Evolutionary conservation across 1,140 invertebrate species (phyloP), one percentile per base, ranked within the genome.

Genomic region (Pseudomyrmex sp.): DNA sequence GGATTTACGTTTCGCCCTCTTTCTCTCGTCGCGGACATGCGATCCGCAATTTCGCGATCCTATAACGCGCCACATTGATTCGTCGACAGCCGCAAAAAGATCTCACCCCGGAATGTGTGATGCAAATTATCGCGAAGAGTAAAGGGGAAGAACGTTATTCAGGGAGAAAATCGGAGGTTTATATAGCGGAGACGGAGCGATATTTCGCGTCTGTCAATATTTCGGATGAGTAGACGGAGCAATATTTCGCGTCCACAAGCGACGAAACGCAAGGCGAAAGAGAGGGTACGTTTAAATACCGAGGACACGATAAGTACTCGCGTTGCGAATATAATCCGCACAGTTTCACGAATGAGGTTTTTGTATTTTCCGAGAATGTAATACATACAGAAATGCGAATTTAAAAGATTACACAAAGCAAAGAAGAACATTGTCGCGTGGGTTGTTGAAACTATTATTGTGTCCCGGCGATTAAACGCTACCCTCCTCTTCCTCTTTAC

Each of bases 1-100:
- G 88, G 90, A 84, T 70, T 52, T 86, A 91, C 90, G 65, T 69
- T 48, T 79, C 59, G 12, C 48, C 76, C 15, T 58, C 54, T 52
- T 13, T 62, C 68, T 52, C 65, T 70, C 50, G 5, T 66, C 26
- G 79, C 15, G 26, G 58, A 75, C 70, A 65, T 44, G 79, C 70
- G 79, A 82, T 62, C 9, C 26, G 68, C 23, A 63, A 75, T 48
- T 12, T 20, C 65, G 65, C 65, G 75, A 79, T 79, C 12, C 13
- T 35, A 35, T 35, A 35, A 35, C 54, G 76, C 54, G 66, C 1
- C 54, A 59, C 65, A 79, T 79, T 44, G 76, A 79, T 80, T 20
- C 54, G 23, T 77, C n/a, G 63, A 69, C 75, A 20, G 13, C 13
- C 52, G 65, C 65, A 54, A 18, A 72, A 44, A 50, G 52, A 80